Base-by-base conservation (phyloP, 2,113 vertebrate species). In the Peucedramus taeniatus region DNA sequence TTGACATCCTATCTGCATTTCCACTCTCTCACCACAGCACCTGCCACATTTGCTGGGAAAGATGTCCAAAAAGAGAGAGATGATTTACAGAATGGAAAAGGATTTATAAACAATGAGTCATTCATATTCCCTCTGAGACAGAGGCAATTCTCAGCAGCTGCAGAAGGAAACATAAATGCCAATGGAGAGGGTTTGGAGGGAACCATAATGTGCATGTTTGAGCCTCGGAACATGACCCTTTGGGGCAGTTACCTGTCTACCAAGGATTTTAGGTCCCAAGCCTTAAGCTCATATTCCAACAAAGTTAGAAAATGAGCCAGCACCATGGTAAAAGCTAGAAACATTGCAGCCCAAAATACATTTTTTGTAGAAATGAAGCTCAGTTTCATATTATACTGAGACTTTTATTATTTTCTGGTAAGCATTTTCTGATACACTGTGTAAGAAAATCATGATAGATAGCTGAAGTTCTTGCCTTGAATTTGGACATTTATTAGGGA, bases 101-200 rank as follows among this genome's bases (percentile, higher is more conserved):
- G 47, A 56, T 60, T 80, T 88, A 83, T 84, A 95, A 97, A 89
- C 85, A 89, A 71, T 92, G 94, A 96, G 88, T 94, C 88, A 94
- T 75, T 78, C 80, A 39, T 87, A 93, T 74, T 92, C 57, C 79
- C 53, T 82, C 44, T 0, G 53, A 93, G 83, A 89, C 37, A 77
- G 51, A 93, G 49, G 47, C 37, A 87, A 71, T 90, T 70, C 68
- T 83, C 71, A 85, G 47, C 60, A 80, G 40, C 69, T 69, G 53
- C n/a, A 75, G 61, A 90, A 93, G 84, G 53, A 13, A 82, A 71
- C 37, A 53, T 39, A 82, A 94, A 90, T 71, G 65, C n/a, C 56
- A 87, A 2, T 24, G 23, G 33, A 75, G 39, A 27, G 18, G 16
- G 23, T 12, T 24, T 68, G 61, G 21, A 74, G 27, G 27, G 15